phyloP scores from a whole-genome alignment of 2,797 vertebrate species.

The Smutsia temminckii region DNA sequence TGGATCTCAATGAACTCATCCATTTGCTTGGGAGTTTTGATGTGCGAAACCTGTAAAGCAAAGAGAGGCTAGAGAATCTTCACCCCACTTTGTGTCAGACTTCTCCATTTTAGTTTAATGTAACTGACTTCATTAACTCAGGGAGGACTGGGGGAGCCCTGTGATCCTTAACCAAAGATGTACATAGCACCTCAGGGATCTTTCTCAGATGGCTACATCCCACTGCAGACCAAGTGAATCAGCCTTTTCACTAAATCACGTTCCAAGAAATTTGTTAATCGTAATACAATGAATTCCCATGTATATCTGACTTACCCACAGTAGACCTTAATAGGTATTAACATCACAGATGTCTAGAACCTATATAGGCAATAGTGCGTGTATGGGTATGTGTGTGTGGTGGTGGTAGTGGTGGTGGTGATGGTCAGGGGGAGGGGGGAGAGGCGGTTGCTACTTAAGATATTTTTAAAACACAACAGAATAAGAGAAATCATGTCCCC shows the following conservation, averaged over 20 bases:
- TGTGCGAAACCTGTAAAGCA: conserved; percentile 91
- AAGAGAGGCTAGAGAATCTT: fast-evolving
- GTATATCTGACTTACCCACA: background rate
- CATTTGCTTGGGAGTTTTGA: conserved; percentile 95
- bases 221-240: background rate
- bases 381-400: background rate
- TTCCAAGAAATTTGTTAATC: background rate
- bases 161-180: background rate
- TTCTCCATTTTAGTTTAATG: background rate
- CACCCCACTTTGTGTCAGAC: background rate
- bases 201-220: background rate
- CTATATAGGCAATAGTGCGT: background rate
- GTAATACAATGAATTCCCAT: background rate
- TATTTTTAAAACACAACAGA: background rate
- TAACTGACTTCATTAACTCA: background rate
- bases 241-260: background rate
- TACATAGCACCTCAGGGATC: background rate
- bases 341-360: background rate
- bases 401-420: background rate
- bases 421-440: too few species aligned
- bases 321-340: background rate
- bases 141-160: background rate
- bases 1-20: conserved; percentile 99
- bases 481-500: background rate
- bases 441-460: background rate